Conservation (phyloP, 2,113 vertebrate species). For the Spea multiplicata region DNA sequence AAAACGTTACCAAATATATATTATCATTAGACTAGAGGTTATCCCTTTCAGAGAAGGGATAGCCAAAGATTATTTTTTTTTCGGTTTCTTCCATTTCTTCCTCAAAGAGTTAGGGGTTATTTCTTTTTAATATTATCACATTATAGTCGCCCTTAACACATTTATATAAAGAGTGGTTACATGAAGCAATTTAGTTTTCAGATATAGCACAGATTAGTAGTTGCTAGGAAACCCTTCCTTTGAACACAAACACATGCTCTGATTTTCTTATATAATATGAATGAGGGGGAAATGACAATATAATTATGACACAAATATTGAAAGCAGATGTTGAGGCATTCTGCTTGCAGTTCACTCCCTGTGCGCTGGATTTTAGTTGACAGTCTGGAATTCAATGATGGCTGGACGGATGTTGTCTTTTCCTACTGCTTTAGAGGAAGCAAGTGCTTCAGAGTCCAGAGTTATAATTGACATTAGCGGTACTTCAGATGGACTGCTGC, state of each 20-base stretch:
- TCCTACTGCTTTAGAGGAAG: neutral
- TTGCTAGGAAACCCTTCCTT: conserved; percentile 38
- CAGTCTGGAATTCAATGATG: conserved; percentile 8
- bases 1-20: too few relatives aligned
- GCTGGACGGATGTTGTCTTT: conserved; percentile 1
- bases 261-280: conserved; percentile 27
- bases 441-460: neutral
- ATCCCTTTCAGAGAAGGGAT: too few relatives aligned
- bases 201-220: neutral
- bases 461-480: neutral
- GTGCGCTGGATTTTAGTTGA: neutral
- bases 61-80: too few relatives aligned
- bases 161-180: conserved; percentile 37
- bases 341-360: conserved; percentile 10
- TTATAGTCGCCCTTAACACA: conserved; percentile 19
- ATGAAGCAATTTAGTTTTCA: conserved; percentile 19
- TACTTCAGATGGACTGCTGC: neutral
- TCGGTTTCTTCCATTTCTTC: neutral
- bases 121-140: conserved; percentile 32
- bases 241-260: conserved; percentile 16
- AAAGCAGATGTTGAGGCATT: conserved; percentile 30
- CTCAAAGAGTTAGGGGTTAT: conserved; percentile 9
- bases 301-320: conserved; percentile 17
- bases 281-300: conserved; percentile 20
- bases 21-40: too few relatives aligned